A percentile compares a stretch with the other conserved stretches of the same genome.
Evolutionary conservation across 2,888 invertebrate genomes (phyloP).

Genomic region (Rhodophaea formosa): DNA sequence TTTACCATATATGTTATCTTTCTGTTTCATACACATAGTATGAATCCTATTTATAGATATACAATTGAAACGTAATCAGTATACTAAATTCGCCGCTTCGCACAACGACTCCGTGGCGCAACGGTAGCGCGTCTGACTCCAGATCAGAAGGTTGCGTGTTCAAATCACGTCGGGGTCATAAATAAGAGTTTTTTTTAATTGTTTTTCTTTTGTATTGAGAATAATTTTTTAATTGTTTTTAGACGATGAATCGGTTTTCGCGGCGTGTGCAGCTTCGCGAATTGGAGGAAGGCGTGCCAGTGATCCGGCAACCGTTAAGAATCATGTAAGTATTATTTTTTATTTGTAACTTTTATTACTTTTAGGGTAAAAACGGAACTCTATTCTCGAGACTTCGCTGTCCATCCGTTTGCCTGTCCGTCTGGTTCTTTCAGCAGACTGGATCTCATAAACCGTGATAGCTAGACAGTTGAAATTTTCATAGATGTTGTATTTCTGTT

Average conservation of each 20-base stretch:
- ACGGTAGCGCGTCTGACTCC: conserved; percentile 98
- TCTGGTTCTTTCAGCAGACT: no score
- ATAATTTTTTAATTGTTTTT: conserved; percentile 19
- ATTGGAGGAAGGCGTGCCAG: conserved; percentile 49
- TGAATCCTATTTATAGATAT: conserved; percentile 17
- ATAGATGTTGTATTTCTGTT: no score
- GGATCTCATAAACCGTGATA: no score
- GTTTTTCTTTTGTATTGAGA: conserved; percentile 21
- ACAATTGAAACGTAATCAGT: neutral
- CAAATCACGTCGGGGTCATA: conserved; percentile 98
- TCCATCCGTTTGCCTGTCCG: no score
- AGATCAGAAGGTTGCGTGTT: conserved; percentile 98
- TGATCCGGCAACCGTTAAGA: conserved; percentile 52
- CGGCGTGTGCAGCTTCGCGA: conserved; percentile 56
- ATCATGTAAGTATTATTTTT: conserved; percentile 46
- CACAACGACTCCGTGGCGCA: conserved; percentile 91
- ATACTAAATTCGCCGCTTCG: neutral
- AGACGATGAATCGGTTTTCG: conserved; percentile 72
- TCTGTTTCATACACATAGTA: accelerated
- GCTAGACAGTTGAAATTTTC: no score
- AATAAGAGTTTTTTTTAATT: conserved; percentile 32
- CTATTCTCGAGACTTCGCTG: no score
- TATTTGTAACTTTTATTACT: neutral
- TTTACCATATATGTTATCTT: no score
- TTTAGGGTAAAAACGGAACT: no score